Conservation (phyloP, 2,888 invertebrate genomes). For the Ashinkailepas kermadecensis region DNA sequence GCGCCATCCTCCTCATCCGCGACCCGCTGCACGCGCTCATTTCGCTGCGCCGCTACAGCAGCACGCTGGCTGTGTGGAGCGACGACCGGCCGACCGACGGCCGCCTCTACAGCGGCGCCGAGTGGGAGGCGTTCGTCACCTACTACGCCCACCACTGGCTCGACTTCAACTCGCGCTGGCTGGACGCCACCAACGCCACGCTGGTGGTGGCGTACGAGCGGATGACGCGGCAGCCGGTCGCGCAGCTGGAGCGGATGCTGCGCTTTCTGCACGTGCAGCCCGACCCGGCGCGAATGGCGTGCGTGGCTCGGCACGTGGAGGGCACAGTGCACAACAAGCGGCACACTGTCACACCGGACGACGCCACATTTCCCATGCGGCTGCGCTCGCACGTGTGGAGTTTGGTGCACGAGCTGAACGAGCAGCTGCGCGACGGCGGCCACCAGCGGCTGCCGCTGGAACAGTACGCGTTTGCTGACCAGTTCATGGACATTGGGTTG, state of each 20-base stretch:
- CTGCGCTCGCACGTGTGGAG: not conserved
- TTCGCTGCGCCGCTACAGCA: not conserved
- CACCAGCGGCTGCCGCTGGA: not conserved
- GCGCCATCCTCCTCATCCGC: not conserved
- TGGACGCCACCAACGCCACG: not conserved
- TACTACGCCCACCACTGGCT: not conserved
- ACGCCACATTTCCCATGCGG: not conserved
- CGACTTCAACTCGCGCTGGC: not conserved
- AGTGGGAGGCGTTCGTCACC: not conserved
- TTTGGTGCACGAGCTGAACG: not conserved
- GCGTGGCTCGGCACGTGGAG: not conserved
- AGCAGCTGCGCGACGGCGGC: not conserved
- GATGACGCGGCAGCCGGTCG: not conserved
- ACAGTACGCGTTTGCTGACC: not conserved
- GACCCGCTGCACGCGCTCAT: not conserved
- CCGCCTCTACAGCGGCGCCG: not conserved
- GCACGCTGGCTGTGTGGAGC: not conserved
- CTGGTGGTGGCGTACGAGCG: not conserved
- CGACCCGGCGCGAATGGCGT: not conserved
- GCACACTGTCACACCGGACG: not conserved
- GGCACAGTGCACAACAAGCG: not conserved
- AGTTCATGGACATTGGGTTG: not conserved
- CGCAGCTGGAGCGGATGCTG: not conserved
- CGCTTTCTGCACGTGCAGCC: not conserved
- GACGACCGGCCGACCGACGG: not conserved